A percentile compares a stretch with the other conserved stretches of the same genome.
These are phyloP conservation scores for Drosophila nigromelanica DNA, from an alignment of 1,140 invertebrate genomes.

Conservation along the genomic window DNA sequence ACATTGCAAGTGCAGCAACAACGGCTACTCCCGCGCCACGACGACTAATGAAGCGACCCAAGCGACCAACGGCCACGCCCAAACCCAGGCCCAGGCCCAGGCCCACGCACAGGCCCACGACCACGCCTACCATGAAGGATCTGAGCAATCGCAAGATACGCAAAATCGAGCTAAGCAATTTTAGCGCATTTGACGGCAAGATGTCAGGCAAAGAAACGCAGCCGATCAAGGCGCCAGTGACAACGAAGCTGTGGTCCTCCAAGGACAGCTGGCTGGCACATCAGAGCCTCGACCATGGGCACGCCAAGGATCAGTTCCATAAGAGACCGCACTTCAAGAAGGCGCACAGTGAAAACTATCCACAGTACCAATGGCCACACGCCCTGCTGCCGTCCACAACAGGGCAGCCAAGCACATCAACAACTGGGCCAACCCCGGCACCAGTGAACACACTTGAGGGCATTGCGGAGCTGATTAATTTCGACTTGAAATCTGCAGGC, in stretches of 20 bases:
- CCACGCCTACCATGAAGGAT: conserved; percentile 37
- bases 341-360: conserved; percentile 21
- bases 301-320: conserved; percentile 24
- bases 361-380: conserved; percentile 1
- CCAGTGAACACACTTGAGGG: conserved; percentile 3
- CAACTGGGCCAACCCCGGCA: background rate
- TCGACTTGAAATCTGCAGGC: conserved; percentile 13
- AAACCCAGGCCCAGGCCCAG: conserved; percentile 3
- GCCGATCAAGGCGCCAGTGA: conserved; percentile 10
- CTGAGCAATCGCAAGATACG: conserved; percentile 64
- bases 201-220: background rate
- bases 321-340: conserved; percentile 47
- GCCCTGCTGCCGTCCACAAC: background rate
- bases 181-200: background rate
- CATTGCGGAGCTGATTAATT: conserved; percentile 25
- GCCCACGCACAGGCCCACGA: conserved; percentile 3
- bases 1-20: background rate
- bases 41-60: conserved; percentile 3
- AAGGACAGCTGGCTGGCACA: conserved; percentile 61
- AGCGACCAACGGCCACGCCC: conserved; percentile 5
- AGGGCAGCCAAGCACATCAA: background rate
- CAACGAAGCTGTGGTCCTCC: conserved; percentile 24
- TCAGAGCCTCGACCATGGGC: conserved; percentile 31
- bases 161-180: conserved; percentile 41
- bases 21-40: background rate